Percentiles rank a stretch among this genome's conserved stretches.
These are phyloP conservation scores for Himalopsyche kuldschensis DNA, from an alignment of 2,888 invertebrate species.

Conservation along the genomic window DNA sequence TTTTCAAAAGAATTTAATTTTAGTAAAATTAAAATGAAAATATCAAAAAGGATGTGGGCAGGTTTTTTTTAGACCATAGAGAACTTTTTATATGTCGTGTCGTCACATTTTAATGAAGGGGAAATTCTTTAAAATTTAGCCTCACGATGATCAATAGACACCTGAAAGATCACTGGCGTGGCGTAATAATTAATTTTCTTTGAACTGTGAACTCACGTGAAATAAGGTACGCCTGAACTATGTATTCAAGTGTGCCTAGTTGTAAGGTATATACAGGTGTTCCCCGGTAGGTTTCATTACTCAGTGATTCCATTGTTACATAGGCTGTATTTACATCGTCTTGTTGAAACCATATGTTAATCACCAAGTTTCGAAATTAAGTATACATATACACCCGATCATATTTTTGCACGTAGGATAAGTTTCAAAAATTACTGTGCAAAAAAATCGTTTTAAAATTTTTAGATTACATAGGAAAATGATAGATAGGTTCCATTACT, in stretches of 20 bases:
- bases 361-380: too few relatives aligned
- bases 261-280: neutral
- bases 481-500: too few relatives aligned
- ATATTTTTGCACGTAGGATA: too few relatives aligned
- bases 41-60: neutral
- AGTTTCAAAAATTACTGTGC: too few relatives aligned
- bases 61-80: neutral
- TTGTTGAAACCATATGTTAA: too few relatives aligned
- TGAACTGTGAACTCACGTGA: neutral
- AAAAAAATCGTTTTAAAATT: too few relatives aligned
- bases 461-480: too few relatives aligned
- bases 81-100: neutral
- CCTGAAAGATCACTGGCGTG: neutral
- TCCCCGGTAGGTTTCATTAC: too few relatives aligned
- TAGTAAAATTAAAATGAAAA: neutral
- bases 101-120: neutral
- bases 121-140: neutral
- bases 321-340: too few relatives aligned
- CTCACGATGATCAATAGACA: neutral
- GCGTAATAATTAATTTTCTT: neutral
- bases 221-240: neutral
- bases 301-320: too few relatives aligned
- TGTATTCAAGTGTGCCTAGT: neutral
- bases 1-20: neutral
- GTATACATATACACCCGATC: too few relatives aligned